phyloP scores from a whole-genome alignment of 2,888 invertebrate species.

The Mythimna albipuncta region DNA sequence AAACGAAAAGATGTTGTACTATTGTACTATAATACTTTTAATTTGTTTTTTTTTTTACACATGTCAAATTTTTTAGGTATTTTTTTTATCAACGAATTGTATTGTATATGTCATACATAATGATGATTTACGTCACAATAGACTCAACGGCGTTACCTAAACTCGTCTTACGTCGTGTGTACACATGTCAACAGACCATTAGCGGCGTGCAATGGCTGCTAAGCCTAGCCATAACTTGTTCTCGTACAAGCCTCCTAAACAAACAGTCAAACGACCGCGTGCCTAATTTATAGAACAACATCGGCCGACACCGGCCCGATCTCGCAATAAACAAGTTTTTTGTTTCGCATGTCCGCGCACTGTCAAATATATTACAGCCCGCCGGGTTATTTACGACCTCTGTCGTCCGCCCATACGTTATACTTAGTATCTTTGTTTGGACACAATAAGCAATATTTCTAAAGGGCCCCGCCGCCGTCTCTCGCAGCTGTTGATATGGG shows the following conservation, averaged over 20 bases:
- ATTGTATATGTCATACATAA: neutral
- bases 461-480: constrained; percentile 88
- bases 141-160: constrained; percentile 7
- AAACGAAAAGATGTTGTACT: constrained; percentile 4
- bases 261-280: constrained; percentile 80
- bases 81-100: neutral
- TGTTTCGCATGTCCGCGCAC: constrained; percentile 90
- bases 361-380: constrained; percentile 91
- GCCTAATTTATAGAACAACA: constrained; percentile 83
- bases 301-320: constrained; percentile 72
- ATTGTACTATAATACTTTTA: neutral
- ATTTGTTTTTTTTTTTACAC: constrained; percentile 6
- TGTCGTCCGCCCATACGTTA: constrained; percentile 91
- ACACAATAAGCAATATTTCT: constrained; percentile 91
- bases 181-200: constrained; percentile 66
- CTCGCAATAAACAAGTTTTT: constrained; percentile 90
- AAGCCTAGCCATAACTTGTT: constrained; percentile 65
- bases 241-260: constrained; percentile 73
- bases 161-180: constrained; percentile 25
- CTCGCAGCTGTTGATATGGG: constrained; percentile 91
- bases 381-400: constrained; percentile 90
- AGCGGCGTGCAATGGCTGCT: constrained; percentile 61
- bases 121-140: constrained; percentile 30
- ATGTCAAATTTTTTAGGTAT: neutral
- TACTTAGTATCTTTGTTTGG: constrained; percentile 91